Percentiles rank a stretch among this genome's conserved stretches.
Conservation (phyloP, 2,797 vertebrate genomes). For the Coregonus sp. region DNA sequence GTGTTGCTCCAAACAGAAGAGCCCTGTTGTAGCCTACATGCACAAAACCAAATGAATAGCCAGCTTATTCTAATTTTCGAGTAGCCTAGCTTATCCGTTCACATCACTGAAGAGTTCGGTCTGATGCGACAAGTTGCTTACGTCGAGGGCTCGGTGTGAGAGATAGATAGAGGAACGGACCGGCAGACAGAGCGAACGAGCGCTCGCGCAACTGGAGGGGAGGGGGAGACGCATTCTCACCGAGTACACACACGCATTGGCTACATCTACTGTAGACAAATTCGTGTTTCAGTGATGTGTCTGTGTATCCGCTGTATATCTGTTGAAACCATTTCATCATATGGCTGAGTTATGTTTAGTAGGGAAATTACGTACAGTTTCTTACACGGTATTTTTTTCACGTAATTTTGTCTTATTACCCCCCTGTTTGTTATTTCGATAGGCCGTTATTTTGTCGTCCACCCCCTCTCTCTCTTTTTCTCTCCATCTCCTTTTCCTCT, state of each 20-base stretch:
- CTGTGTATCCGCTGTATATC: slow-evolving; percentile 59
- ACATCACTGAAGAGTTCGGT: slow-evolving; percentile 47
- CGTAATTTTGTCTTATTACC: slow-evolving; percentile 16
- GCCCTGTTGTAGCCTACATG: slow-evolving; percentile 25
- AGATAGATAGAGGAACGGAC: slow-evolving; percentile 51
- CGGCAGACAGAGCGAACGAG: slow-evolving; percentile 54
- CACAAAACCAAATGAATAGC: slow-evolving; percentile 10
- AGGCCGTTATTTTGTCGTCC: slow-evolving; percentile 24
- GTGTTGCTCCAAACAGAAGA: background rate
- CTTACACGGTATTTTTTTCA: slow-evolving; percentile 19
- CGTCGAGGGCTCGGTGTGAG: slow-evolving; percentile 47
- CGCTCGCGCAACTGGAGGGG: slow-evolving; percentile 53
- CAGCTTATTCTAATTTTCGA: slow-evolving; percentile 15
- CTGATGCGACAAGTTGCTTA: slow-evolving; percentile 74
- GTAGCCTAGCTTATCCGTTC: slow-evolving; percentile 39
- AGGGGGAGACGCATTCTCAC: slow-evolving; percentile 65
- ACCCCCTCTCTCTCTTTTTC: slow-evolving; percentile 49
- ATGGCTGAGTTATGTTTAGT: slow-evolving; percentile 25
- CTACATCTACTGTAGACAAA: slow-evolving; percentile 72
- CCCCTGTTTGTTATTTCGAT: slow-evolving; percentile 27
- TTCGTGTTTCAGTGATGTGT: slow-evolving; percentile 73
- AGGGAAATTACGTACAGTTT: slow-evolving; percentile 21
- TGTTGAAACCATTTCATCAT: slow-evolving; percentile 48
- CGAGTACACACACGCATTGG: slow-evolving; percentile 63
- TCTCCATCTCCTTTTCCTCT: slow-evolving; percentile 27